Base-by-base conservation (phyloP, 2,113 vertebrate genomes). In the Burhinus oedicnemus region DNA sequence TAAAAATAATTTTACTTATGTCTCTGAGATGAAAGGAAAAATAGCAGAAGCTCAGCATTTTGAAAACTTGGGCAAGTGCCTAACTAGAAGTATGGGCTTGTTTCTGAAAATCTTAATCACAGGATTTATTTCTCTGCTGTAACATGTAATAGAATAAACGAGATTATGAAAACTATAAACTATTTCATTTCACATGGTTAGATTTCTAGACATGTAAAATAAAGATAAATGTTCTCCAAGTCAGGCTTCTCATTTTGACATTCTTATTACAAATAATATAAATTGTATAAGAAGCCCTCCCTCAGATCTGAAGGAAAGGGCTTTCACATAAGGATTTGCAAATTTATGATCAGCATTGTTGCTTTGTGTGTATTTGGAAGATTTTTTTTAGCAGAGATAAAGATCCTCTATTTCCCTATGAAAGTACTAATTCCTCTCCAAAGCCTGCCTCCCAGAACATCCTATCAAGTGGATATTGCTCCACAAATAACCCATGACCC, bases 191-290 rank as follows among this genome's bases (percentile, higher is more conserved):
- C 65, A 72, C 62, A 83, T 94, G 75, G 75, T 76, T 83, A 51
- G 38, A 83, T 86, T 89, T 92, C 45, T 74, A 93, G 96, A 89
- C 79, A 81, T 27, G 32, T 66, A 95, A 92, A 92, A 97, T 89
- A 77, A 92, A 95, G 79, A 95, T 49, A 66, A 95, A 80, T 84
- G 34, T 72, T 91, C 68, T 86, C 23, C 20, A 60, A 45, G 36
- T 60, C 70, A 89, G 29, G 42, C 7, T 76, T 87, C 44, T 79
- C 38, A n/a, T 83, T 90, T 90, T 96, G 87, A 93, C 34, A 85
- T 83, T 93, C 62, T 83, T 77, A 88, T 88, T 91, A 66, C 6
- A 70, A 94, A 70, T 49, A 65, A 29, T 42, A 49, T 18, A 80
- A 95, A 57, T 58, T 49, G 6, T 54, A 45, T 49, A 61, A 79